Evolutionary conservation across 2,797 vertebrate genomes (phyloP).

Genomic region (Iguana delicatissima): DNA sequence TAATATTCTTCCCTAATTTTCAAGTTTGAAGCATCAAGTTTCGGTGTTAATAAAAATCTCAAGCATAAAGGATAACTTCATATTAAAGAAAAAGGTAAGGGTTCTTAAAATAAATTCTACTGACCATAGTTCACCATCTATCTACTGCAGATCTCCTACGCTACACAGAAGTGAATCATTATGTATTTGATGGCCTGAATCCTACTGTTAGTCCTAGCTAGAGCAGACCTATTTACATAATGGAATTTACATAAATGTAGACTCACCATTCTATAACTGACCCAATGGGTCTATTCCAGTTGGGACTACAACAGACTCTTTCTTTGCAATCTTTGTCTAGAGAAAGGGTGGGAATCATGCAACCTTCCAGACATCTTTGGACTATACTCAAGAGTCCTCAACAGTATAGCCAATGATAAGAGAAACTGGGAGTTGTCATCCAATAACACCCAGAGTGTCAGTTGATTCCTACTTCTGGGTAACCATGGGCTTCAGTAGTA

Average conservation of each 20-base stretch:
- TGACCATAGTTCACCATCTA: neutral
- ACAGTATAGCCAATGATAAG: neutral
- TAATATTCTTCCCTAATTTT: neutral
- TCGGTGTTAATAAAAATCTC: neutral
- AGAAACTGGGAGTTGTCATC: too few relatives aligned
- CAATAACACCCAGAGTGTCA: too few relatives aligned
- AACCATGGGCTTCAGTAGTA: neutral
- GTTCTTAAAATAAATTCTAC: neutral
- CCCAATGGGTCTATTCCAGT: too few relatives aligned
- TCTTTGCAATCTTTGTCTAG: too few relatives aligned
- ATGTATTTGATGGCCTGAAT: neutral
- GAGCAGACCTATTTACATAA: too few relatives aligned
- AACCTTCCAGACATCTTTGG: too few relatives aligned
- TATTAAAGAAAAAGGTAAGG: slow-evolving; percentile 7
- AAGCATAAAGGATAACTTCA: neutral
- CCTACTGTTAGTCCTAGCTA: neutral
- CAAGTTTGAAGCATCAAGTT: neutral
- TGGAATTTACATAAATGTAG: too few relatives aligned
- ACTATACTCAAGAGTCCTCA: too few relatives aligned
- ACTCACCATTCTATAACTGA: too few relatives aligned
- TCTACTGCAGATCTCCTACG: neutral
- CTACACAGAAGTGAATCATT: neutral
- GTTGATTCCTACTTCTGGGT: neutral
- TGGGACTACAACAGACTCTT: too few relatives aligned
- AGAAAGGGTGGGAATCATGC: too few relatives aligned